Percentiles rank a stretch among this genome's conserved stretches.
These are phyloP conservation scores for Pangasius mekongensis DNA, from an alignment of 2,797 vertebrate species.

Conservation along the genomic window DNA sequence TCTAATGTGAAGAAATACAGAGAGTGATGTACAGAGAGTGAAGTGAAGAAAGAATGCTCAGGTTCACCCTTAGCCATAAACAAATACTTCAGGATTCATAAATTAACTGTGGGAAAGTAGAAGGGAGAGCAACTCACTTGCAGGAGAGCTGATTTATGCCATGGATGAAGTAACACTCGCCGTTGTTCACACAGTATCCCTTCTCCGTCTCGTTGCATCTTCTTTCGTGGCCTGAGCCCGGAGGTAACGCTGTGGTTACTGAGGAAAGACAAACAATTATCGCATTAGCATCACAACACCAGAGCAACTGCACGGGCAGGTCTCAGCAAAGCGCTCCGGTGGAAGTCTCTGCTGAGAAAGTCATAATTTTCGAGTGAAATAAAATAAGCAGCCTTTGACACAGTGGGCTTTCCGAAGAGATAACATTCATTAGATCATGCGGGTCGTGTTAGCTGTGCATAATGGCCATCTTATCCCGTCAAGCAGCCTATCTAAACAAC, in stretches of 20 bases:
- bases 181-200: constrained; percentile 95
- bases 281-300: not conserved
- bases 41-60: not conserved
- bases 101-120: constrained; percentile 45
- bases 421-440: constrained; percentile 47
- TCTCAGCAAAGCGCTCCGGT: not conserved
- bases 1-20: constrained; percentile 4
- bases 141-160: constrained; percentile 96
- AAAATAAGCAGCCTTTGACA: constrained; percentile 29
- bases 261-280: constrained; percentile 52
- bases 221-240: constrained; percentile 92
- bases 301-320: not conserved
- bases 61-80: not conserved
- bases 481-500: constrained; percentile 40
- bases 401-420: constrained; percentile 26
- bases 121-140: constrained; percentile 80
- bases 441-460: constrained; percentile 15
- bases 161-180: constrained; percentile 95
- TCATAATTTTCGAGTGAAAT: constrained; percentile 6
- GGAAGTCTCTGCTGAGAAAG: constrained; percentile 20
- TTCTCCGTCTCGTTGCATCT: constrained; percentile 96
- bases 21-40: not conserved
- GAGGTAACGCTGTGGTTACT: constrained; percentile 90
- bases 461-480: constrained; percentile 43
- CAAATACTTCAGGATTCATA: not conserved